phyloP scores from a whole-genome alignment of 2,888 invertebrate genomes.

The Caradrina clavipalpis region DNA sequence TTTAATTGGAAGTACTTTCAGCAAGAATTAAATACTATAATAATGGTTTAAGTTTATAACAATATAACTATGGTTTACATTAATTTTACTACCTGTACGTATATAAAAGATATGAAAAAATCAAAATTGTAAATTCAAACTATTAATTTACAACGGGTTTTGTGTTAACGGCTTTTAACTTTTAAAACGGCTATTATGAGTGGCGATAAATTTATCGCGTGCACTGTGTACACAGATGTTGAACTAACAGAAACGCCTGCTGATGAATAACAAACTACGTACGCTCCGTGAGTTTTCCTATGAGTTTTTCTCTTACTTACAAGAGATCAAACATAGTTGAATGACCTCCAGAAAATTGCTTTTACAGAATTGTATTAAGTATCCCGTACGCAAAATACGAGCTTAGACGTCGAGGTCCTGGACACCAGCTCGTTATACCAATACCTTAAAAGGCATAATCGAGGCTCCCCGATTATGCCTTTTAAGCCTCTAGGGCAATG shows the following conservation, averaged over 20 bases:
- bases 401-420: too few species aligned
- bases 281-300: too few species aligned
- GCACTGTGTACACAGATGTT: conserved; percentile 55
- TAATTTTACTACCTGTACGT: background rate
- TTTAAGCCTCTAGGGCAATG: too few species aligned
- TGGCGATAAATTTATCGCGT: conserved; percentile 73
- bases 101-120: conserved; percentile 9
- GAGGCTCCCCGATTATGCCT: too few species aligned
- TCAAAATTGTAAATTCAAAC: conserved; percentile 51
- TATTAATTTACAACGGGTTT: conserved; percentile 63
- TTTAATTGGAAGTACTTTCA: background rate
- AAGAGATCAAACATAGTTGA: too few species aligned
- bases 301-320: too few species aligned
- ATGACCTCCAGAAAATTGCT: too few species aligned
- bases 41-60: background rate
- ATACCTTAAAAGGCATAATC: too few species aligned
- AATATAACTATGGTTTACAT: background rate
- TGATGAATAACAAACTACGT: background rate
- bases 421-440: too few species aligned
- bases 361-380: too few species aligned
- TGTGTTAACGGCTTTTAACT: conserved; percentile 72
- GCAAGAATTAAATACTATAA: background rate
- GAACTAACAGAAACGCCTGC: conserved; percentile 31
- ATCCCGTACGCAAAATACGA: too few species aligned
- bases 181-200: conserved; percentile 78